Conservation (phyloP, 1,140 invertebrate species). For the Drosophila micromelanica region DNA sequence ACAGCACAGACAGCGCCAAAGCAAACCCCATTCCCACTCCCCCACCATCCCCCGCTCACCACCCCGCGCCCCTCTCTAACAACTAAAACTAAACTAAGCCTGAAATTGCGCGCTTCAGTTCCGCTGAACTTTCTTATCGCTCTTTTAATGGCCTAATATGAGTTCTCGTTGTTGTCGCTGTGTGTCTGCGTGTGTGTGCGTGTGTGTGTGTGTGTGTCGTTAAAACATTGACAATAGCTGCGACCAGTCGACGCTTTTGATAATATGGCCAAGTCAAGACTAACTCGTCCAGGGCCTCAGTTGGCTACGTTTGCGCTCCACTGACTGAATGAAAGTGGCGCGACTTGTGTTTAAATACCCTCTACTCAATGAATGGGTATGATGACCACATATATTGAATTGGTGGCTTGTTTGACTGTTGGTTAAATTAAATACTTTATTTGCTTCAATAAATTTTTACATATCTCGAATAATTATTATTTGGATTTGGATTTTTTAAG, state of each 20-base stretch:
- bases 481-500: too few species aligned
- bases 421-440: too few species aligned
- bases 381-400: too few species aligned
- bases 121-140: slow-evolving; percentile 82
- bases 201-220: slow-evolving; percentile 26
- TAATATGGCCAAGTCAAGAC: slow-evolving; percentile 53
- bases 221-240: slow-evolving; percentile 59
- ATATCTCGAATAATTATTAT: too few species aligned
- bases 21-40: not conserved
- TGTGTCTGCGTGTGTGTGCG: slow-evolving; percentile 11
- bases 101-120: slow-evolving; percentile 81
- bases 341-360: slow-evolving; percentile 18
- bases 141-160: slow-evolving; percentile 81
- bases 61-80: not conserved
- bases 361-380: too few species aligned
- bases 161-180: slow-evolving; percentile 45
- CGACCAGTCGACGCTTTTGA: slow-evolving; percentile 58
- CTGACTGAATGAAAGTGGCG: slow-evolving; percentile 66
- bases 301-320: slow-evolving; percentile 66
- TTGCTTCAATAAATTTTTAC: too few species aligned
- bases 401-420: too few species aligned
- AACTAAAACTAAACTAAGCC: slow-evolving; percentile 68
- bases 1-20: not conserved
- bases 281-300: slow-evolving; percentile 25
- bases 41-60: not conserved